These are phyloP conservation scores for Chirona hameri DNA, from an alignment of 2,888 invertebrate species.

Conservation along the genomic window DNA sequence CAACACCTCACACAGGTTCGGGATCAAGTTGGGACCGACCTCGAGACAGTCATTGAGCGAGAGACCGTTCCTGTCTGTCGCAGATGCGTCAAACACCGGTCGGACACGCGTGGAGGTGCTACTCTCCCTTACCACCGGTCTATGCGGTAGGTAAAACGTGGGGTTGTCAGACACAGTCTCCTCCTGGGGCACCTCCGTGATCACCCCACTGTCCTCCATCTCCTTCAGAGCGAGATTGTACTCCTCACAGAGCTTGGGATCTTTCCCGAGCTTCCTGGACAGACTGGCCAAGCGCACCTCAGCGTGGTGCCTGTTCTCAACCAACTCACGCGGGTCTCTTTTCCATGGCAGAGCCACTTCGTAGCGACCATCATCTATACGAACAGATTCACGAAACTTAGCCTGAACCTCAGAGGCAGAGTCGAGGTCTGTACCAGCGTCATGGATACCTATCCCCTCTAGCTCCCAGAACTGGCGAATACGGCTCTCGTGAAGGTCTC, in stretches of 20 bases:
- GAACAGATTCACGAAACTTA: background rate
- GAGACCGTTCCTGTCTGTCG: background rate
- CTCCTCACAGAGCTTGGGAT: background rate
- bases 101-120: background rate
- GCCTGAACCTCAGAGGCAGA: background rate
- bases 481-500: background rate
- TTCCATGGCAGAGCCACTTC: background rate
- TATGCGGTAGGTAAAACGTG: background rate
- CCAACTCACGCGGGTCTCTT: background rate
- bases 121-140: no score
- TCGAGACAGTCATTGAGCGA: background rate
- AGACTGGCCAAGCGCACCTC: background rate
- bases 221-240: background rate
- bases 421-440: no score
- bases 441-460: background rate
- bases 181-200: background rate
- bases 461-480: background rate
- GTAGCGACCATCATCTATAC: background rate
- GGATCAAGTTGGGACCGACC: background rate
- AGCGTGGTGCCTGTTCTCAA: background rate
- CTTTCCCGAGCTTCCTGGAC: background rate
- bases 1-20: background rate
- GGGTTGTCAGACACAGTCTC: background rate
- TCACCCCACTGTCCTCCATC: background rate
- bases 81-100: background rate